Evolutionary conservation across 2,888 invertebrate genomes (phyloP).

Genomic region (Crocallis elinguaria): DNA sequence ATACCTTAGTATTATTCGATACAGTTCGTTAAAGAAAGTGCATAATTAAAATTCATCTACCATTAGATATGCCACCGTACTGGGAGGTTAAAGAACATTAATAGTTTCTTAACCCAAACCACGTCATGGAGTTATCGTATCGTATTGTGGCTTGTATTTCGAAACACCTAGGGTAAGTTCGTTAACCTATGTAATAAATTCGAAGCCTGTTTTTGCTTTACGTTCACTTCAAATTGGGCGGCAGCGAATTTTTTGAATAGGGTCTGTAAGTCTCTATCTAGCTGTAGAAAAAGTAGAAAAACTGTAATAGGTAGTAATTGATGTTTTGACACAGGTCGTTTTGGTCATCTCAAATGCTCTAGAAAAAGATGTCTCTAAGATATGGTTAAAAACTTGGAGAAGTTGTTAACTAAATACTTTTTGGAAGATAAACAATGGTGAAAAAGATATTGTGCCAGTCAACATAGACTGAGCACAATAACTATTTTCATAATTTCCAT

Average conservation of each 20-base stretch:
- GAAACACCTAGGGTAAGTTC: conserved; percentile 37
- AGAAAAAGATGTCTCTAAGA: too few relatives aligned
- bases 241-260: conserved; percentile 13
- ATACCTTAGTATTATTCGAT: not conserved
- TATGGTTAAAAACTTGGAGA: not conserved
- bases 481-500: conserved; percentile 4
- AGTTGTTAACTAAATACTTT: not conserved
- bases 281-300: not conserved
- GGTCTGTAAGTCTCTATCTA: not conserved
- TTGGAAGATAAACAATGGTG: not conserved
- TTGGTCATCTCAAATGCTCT: not conserved
- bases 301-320: not conserved
- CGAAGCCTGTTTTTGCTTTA: conserved; percentile 35
- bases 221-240: conserved; percentile 30
- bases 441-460: not conserved
- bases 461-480: not conserved
- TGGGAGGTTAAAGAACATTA: conserved; percentile 31
- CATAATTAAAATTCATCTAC: conserved; percentile 24
- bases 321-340: not conserved
- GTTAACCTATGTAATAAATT: conserved; percentile 36
- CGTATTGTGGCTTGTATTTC: conserved; percentile 28
- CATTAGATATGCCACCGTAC: conserved; percentile 22
- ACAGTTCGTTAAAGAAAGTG: conserved; percentile 14
- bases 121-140: conserved; percentile 31
- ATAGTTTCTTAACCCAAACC: conserved; percentile 36